Evolutionary conservation across 2,888 invertebrate species (phyloP), one percentile per base, ranked within the genome.

Genomic region (Germaria angustata): DNA sequence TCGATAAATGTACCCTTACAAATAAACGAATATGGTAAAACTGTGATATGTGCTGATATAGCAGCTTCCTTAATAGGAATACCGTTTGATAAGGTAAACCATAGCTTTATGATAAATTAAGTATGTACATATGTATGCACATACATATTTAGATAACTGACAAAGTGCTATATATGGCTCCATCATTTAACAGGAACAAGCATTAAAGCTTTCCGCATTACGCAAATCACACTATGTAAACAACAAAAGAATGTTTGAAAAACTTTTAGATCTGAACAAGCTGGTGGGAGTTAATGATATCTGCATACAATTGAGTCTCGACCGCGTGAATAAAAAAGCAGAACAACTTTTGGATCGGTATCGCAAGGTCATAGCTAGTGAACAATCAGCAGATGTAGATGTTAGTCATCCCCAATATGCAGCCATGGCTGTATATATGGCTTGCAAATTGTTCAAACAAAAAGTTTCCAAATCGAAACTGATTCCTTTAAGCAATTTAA

Each of bases 321-420:
- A 86, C 65, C 88, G 89, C 46, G 87, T 91, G 2, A 86, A 90
- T 8, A 91, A 91, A 7, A 88, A 93, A 8, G 94, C 94, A 1
- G 92, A 92, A 44, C 92, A 92, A 39, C 92, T 94, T 41, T 88
- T 94, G 0, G 87, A 92, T 0, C 90, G 92, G 51, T 94, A 93
- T 85, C 92, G 91, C 85, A 91, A 88, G 0, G 53, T 86, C 2
- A 68, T 85, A 39, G 82, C 84, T 8, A 84, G 34, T 51, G 88
- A 89, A 34, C 92, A 92, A 84, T 84, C 82, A 28, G 89, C 92
- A 86, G 92, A 93, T 90, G 87, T 92, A 22, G 93, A 94, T 86
- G 87, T 93, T 20, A 92, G 90, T 59, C 92, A 94, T 86, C 94
- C 94, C 0, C 94, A 94, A 85, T 94, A 94, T 90, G 92, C 93